These are phyloP conservation scores for Eulithis testata DNA, from an alignment of 2,888 invertebrate species.

Conservation along the genomic window DNA sequence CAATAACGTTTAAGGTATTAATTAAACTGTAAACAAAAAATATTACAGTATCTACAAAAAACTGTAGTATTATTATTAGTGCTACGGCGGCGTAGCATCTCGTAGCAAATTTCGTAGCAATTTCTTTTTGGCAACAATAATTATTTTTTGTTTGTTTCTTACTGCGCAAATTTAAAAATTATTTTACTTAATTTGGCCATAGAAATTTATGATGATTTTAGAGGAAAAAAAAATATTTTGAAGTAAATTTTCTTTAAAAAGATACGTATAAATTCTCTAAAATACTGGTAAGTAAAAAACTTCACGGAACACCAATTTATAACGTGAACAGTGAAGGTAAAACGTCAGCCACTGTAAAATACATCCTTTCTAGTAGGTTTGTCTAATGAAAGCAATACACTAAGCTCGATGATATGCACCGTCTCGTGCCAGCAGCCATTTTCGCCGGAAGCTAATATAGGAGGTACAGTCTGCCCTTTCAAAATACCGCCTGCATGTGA, in stretches of 20 bases:
- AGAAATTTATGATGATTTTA: too few relatives aligned
- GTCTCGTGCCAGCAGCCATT: constrained; percentile 39
- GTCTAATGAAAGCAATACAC: constrained; percentile 22
- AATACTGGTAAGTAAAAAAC: too few relatives aligned
- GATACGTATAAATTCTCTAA: too few relatives aligned
- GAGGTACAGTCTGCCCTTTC: constrained; percentile 57
- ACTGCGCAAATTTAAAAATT: too few relatives aligned
- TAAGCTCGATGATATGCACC: constrained; percentile 36
- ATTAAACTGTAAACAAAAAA: background rate
- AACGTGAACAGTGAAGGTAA: too few relatives aligned
- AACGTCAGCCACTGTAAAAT: background rate
- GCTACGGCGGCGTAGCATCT: constrained; percentile 31
- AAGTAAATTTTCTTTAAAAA: too few relatives aligned
- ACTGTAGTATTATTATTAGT: constrained; percentile 5
- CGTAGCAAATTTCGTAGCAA: constrained; percentile 31
- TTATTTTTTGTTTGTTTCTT: too few relatives aligned
- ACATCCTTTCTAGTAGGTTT: background rate
- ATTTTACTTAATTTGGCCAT: too few relatives aligned
- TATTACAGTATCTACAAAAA: background rate
- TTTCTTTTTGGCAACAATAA: background rate
- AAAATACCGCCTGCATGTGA: constrained; percentile 55
- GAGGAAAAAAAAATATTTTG: too few relatives aligned
- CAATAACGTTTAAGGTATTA: constrained; percentile 52
- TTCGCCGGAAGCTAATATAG: constrained; percentile 44
- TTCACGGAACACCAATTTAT: too few relatives aligned